Base-by-base conservation (phyloP, 1,140 invertebrate genomes). In the Pemphigus obesinymphae region DNA sequence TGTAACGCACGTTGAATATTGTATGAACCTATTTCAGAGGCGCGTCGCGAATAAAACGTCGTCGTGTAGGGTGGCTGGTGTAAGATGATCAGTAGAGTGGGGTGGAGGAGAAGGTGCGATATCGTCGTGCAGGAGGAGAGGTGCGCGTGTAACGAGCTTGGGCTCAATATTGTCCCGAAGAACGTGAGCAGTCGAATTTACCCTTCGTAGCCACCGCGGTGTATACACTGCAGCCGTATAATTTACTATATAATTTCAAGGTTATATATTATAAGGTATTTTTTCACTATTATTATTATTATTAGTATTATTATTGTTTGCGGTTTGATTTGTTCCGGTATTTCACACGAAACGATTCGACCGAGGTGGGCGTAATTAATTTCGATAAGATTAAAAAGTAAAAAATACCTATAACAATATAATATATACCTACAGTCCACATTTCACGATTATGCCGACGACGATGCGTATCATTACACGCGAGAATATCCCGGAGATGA, bases 1-100 rank as follows among this genome's bases (percentile, higher is more conserved):
- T 23, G 76, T 43, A 63, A 80, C 76, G 55, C 76, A 17, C 37
- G 76, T 45, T 80, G 76, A 80, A 80, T 80, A 80, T 80, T 80
- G 76, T 61, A 80, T 80, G 76, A 80, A 40, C 34, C 37, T 63
- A 40, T 78, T 78, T 58, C 10, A 40, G 73, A 78, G 73, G 53
- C 23, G 70, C 70, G 70, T 73, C 70, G 70, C 70, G 70, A 73
- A 73, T 73, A 73, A 73, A 73, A 73, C 70, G 70, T 48, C 70
- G 45, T 48, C 26, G 15, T 70, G 15, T 34, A 15, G 37, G 34
- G n/a, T 23, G 15, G n/a, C 26, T 26, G 37, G 31, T 6, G 31
- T 70, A 26, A 37, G 6, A n/a, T 15, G 45, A 48, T 48, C 20
- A 23, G 50, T 5, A 5, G 23, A 29, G 2, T 72, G 43, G 43